Evolutionary conservation across 2,797 vertebrate species (phyloP), one percentile per base, ranked within the genome.

Genomic region (Anomalospiza imberbis): DNA sequence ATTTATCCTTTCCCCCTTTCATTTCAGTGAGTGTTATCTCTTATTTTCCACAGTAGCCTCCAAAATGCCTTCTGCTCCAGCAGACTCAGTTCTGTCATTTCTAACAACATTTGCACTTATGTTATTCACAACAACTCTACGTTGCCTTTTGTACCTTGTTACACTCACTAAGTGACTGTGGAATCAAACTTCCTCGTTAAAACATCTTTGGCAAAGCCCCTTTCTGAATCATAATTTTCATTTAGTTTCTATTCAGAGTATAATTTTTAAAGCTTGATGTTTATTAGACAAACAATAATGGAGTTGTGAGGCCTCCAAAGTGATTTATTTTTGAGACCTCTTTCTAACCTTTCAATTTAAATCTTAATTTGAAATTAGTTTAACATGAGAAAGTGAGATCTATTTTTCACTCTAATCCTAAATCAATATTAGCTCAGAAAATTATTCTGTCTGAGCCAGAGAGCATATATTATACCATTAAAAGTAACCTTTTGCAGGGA

Each of bases 381-480:
- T 78, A 92, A 92, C 24, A 29, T n/a, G 45, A 76, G 51, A 81
- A 85, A 88, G 85, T 75, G 45, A 91, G 87, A 88, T 81, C 48
- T 92, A 60, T 87, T 93, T 95, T 83, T 92, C 84, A 89, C n/a
- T 67, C 38, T 80, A 93, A 91, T 76, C 31, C 67, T 90, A 86
- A 91, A 4, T 68, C 77, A 95, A 53, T 79, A 80, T 85, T 88
- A 67, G 58, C 36, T 75, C 24, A 60, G 50, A 83, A 28, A 58
- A 81, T 67, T 66, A 74, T 85, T 92, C 75, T 72, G 47, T 85
- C 70, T 76, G 55, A 72, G 13, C 40, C 48, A 44, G 24, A 80
- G 21, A 78, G 7, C 51, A 86, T 42, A 18, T 32, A 70, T 70
- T 86, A 92, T 29, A 79, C 31, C 40, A 71, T n/a, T 89, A 79